These are phyloP conservation scores for Phenganax marumi DNA, from an alignment of 92 coral and sea anemone genomes.

Conservation along the genomic window DNA sequence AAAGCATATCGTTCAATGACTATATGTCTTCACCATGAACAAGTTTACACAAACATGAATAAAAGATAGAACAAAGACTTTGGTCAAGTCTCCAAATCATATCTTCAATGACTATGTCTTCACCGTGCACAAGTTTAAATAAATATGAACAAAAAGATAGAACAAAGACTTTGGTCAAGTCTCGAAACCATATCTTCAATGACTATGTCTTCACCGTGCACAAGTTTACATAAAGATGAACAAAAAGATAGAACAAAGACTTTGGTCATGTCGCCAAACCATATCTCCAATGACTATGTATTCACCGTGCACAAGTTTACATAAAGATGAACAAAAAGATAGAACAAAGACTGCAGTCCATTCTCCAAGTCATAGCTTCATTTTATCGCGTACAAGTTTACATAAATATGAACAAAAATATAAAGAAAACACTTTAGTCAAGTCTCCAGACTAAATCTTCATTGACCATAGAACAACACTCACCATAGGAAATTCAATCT, in stretches of 20 bases:
- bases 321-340: neutral
- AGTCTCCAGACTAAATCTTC: neutral
- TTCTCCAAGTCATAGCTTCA: neutral
- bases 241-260: neutral
- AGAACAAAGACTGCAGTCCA: neutral
- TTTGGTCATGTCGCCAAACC: neutral
- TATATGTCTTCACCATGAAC: neutral
- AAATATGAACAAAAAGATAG: neutral
- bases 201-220: too few relatives aligned
- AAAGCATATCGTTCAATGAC: too few relatives aligned
- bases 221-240: neutral
- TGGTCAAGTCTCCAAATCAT: neutral
- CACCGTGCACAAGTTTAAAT: neutral
- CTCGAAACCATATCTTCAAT: neutral
- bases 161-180: neutral
- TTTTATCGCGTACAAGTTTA: neutral
- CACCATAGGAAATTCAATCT: constrained; percentile 98
- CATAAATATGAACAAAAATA: neutral
- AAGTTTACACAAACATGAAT: neutral
- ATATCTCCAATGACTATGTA: too few relatives aligned
- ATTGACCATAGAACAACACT: neutral
- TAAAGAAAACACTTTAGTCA: neutral
- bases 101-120: too few relatives aligned
- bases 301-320: neutral
- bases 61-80: neutral